phyloP scores from a whole-genome alignment of 2,797 vertebrate genomes.

The Podarcis lilfordi region DNA sequence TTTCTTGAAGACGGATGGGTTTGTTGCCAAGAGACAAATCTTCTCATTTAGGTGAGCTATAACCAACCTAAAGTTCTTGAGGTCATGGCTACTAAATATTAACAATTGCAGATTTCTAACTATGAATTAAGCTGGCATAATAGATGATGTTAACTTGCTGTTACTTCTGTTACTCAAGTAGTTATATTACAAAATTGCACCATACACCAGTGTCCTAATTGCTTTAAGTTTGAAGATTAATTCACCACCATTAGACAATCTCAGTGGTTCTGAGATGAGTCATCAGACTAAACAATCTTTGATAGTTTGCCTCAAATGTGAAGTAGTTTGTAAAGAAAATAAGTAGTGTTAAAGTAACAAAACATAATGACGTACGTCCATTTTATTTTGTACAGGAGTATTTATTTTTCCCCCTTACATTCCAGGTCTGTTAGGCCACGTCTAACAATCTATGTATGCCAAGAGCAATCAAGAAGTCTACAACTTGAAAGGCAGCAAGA shows the following conservation, averaged over 20 bases:
- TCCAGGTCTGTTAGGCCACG: constrained; percentile 91
- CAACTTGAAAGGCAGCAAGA: constrained; percentile 83
- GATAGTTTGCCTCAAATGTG: constrained; percentile 60
- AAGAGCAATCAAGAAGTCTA: constrained; percentile 83
- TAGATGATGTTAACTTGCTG: constrained; percentile 26
- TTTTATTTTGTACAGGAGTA: background rate
- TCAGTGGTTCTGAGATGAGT: constrained; percentile 54
- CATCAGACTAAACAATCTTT: constrained; percentile 44
- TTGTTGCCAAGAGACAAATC: constrained; percentile 63
- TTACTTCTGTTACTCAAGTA: constrained; percentile 28
- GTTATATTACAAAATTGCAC: constrained; percentile 42
- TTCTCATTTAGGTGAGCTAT: constrained; percentile 53
- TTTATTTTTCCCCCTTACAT: constrained; percentile 24
- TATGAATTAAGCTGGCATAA: constrained; percentile 39
- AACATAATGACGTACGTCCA: fast-evolving
- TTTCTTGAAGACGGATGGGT: constrained; percentile 53
- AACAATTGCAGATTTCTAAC: constrained; percentile 27
- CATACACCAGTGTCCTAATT: constrained; percentile 24
- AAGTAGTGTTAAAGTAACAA: background rate
- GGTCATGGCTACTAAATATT: constrained; percentile 27
- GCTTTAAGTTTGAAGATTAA: constrained; percentile 48
- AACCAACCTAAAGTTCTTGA: constrained; percentile 50
- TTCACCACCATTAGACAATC: constrained; percentile 44
- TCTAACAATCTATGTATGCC: constrained; percentile 93
- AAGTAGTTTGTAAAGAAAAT: constrained; percentile 21